These are phyloP conservation scores for Ernsta delagoae DNA, from an alignment of 2,888 invertebrate genomes.

Conservation along the genomic window DNA sequence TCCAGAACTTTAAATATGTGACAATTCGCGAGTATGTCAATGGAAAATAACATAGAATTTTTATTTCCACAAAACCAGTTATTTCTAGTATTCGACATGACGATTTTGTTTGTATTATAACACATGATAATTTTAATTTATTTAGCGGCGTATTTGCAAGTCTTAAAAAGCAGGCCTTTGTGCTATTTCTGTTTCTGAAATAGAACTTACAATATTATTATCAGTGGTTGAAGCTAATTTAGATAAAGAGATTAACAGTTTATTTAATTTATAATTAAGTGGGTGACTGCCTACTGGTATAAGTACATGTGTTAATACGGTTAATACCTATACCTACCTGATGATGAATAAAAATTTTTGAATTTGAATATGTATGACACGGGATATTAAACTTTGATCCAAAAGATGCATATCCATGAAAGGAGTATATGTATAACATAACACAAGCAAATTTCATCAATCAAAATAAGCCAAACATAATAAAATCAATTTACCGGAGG, in stretches of 20 bases:
- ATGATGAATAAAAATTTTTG: too few relatives aligned
- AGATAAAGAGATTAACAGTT: neutral
- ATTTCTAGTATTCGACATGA: neutral
- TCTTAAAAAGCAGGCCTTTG: neutral
- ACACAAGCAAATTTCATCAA: too few relatives aligned
- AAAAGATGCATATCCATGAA: too few relatives aligned
- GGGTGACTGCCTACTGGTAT: neutral
- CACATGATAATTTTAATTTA: neutral
- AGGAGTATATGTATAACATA: too few relatives aligned
- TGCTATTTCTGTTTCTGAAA: neutral
- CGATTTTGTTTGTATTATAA: neutral
- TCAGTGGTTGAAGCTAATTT: neutral
- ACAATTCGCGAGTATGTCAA: too few relatives aligned
- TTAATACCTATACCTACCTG: too few relatives aligned
- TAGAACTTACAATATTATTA: neutral
- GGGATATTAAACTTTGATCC: too few relatives aligned
- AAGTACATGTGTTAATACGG: too few relatives aligned
- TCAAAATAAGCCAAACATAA: too few relatives aligned
- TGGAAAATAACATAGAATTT: neutral
- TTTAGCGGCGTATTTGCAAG: neutral
- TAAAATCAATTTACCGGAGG: constrained; percentile 55
- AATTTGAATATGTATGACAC: too few relatives aligned
- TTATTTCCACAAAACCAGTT: neutral
- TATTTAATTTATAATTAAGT: neutral
- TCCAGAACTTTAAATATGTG: too few relatives aligned